Base-by-base conservation (phyloP, 2,888 invertebrate species). In the Leucozona laternaria region DNA sequence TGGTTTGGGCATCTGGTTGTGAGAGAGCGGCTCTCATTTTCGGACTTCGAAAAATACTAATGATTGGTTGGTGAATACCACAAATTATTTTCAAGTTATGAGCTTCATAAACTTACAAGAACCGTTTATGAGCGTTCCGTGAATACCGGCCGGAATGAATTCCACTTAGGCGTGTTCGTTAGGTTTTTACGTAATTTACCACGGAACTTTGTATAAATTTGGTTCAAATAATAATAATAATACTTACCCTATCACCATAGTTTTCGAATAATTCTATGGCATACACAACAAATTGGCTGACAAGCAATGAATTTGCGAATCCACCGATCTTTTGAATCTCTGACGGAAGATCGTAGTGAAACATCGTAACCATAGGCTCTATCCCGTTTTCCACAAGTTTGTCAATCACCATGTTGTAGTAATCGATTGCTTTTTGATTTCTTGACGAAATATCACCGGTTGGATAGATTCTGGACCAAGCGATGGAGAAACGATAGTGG, bases 381-480 rank as follows among this genome's bases (percentile, higher is more conserved):
- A 96, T 95, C 50, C 93, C 94, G 87, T 94, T 94, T 48, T 92
- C 93, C 0, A 95, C 83, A 88, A 96, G 93, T 89, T 94, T 94
- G 89, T 95, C 91, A 71, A 96, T 95, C 6, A 95, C 91, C 86
- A 94, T 93, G 88, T 95, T 94, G 91, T 96, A 96, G 90, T 96
- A 95, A 34, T 68, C 68, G 34, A 68, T 68, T 6, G 25, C 68
- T 53, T 68, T 68, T 68, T 68, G 68, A 53, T 53, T 93, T 15
- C 95, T 91, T 22, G 92, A 90, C 60, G 94, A 92, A 0, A 93
- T 82, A 71, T 93, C 93, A 45, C 94, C 95, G 28, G 93, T 93
- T 0, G 95, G 95, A 66, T 95, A 89, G n/a, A 96, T 92, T 28
- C 96, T 92, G 0, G 95, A 91, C 96, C 96, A 96, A 0, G 95